These are phyloP conservation scores for Willisornis vidua DNA, from an alignment of 2,113 vertebrate species.

Conservation along the genomic window DNA sequence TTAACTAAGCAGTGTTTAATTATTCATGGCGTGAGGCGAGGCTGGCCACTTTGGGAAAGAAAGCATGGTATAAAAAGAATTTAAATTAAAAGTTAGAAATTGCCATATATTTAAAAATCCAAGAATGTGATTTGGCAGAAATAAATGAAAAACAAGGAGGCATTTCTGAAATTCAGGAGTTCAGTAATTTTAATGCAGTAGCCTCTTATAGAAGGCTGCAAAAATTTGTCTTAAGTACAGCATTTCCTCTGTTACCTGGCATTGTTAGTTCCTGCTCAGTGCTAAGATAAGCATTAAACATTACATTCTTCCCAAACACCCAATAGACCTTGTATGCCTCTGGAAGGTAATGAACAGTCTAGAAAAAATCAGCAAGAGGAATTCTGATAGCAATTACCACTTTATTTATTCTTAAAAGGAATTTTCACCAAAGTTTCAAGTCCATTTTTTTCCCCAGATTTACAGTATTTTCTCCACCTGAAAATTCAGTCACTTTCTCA, in stretches of 20 bases:
- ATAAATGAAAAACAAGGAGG: neutral
- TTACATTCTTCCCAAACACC: neutral
- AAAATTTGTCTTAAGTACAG: conserved; percentile 43
- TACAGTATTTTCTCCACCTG: neutral
- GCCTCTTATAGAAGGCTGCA: neutral
- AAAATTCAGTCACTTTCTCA: neutral
- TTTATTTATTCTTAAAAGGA: neutral
- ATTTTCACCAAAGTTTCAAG: neutral
- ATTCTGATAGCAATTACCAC: neutral
- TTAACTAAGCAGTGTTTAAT: neutral
- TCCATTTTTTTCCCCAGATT: neutral
- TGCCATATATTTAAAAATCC: neutral
- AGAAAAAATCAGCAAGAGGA: neutral
- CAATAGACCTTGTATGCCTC: neutral
- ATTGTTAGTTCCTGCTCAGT: conserved; percentile 1
- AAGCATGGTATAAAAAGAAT: neutral
- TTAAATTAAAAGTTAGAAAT: neutral
- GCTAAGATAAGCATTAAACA: neutral
- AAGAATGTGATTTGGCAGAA: neutral
- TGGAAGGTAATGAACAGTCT: neutral
- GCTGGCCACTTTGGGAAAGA: neutral
- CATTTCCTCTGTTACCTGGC: neutral
- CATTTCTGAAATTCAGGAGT: neutral
- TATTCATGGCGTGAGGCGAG: neutral
- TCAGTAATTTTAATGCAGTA: neutral